Base-by-base conservation (phyloP, 2,888 invertebrate genomes). In the Drosophila pseudotalamancana region DNA sequence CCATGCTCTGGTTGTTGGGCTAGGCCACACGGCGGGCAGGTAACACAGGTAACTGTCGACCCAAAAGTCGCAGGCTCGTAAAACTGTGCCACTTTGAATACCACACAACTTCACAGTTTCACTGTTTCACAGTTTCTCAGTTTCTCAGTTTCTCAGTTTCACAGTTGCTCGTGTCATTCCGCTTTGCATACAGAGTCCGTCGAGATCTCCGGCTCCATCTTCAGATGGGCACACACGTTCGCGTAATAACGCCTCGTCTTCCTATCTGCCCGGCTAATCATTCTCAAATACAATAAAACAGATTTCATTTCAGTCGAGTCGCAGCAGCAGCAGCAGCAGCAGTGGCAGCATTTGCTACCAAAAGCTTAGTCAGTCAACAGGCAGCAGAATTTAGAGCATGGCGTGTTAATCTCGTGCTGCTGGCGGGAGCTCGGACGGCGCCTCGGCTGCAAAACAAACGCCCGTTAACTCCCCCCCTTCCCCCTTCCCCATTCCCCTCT, bases 221-320 rank as follows among this genome's bases (percentile, higher is more conserved):
- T 16, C 31, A 55, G 21, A 45, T 49, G 39, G 42, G 43, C 48
- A 65, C 59, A 53, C 74, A 83, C 87, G 72, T 75, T 68, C 68
- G 61, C 72, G 49, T 72, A 65, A 83, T 77, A 77, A 65, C 67
- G 57, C 76, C 72, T 68, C 55, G 73, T 39, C 53, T 66, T 50
- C 74, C 66, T 82, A 86, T 82, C 87, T 82, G 57, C 27, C 16
- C 49, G 49, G 61, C 81, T 82, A 82, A 82, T 86, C 81, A 86
- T 82, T 80, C 59, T 83, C 81, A 82, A 82, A 82, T 83, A 86
- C 75, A 84, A 84, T 82, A 82, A 82, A 84, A 78, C 73, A 70
- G 70, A 81, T 77, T 43, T 84, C 60, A 49, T 73, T 57, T 79
- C 66, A 37, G 53, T 31, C 39, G 54, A 55, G 4, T 34, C 40